A percentile compares a stretch with the other conserved stretches of the same genome.
These are phyloP conservation scores for Gadopsis marmoratus DNA, from an alignment of 2,797 vertebrate species.

Conservation along the genomic window DNA sequence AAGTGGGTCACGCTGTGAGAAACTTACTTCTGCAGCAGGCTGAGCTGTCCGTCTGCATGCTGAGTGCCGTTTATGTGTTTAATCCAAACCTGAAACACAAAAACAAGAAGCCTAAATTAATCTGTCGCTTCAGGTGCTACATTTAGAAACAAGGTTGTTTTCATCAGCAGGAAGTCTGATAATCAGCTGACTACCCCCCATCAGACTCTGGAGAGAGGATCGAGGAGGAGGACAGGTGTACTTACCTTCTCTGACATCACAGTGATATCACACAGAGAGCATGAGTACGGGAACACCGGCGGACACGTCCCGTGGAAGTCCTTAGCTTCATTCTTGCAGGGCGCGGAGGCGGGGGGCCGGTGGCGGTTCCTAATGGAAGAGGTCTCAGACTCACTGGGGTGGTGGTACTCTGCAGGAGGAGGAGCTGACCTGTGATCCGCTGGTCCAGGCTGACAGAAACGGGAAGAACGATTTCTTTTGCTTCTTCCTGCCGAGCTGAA, in stretches of 20 bases:
- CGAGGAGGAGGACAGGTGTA: slow-evolving; percentile 44
- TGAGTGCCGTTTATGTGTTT: slow-evolving; percentile 73
- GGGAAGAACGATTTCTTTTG: slow-evolving; percentile 5
- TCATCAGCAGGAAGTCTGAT: neutral
- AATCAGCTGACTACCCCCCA: neutral
- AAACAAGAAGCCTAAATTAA: neutral
- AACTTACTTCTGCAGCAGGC: slow-evolving; percentile 79
- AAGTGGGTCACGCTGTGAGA: no score
- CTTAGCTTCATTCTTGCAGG: slow-evolving; percentile 69
- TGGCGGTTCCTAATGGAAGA: slow-evolving; percentile 7
- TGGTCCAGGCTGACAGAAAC: slow-evolving; percentile 7
- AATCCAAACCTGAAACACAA: slow-evolving; percentile 79
- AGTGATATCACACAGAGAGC: slow-evolving; percentile 83
- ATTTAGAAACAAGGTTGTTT: no score
- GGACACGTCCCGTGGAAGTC: slow-evolving; percentile 84
- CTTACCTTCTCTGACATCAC: slow-evolving; percentile 84
- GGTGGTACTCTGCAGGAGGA: neutral
- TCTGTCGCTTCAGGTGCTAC: neutral
- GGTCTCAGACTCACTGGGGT: neutral
- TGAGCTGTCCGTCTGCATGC: slow-evolving; percentile 82
- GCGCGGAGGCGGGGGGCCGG: slow-evolving; percentile 7
- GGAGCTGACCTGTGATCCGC: slow-evolving; percentile 5
- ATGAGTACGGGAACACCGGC: slow-evolving; percentile 76
- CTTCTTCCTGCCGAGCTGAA: slow-evolving; percentile 15
- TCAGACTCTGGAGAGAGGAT: slow-evolving; percentile 20